These are phyloP conservation scores for Gasterosteus nipponicus DNA, from an alignment of 2,113 vertebrate species.

Conservation along the genomic window DNA sequence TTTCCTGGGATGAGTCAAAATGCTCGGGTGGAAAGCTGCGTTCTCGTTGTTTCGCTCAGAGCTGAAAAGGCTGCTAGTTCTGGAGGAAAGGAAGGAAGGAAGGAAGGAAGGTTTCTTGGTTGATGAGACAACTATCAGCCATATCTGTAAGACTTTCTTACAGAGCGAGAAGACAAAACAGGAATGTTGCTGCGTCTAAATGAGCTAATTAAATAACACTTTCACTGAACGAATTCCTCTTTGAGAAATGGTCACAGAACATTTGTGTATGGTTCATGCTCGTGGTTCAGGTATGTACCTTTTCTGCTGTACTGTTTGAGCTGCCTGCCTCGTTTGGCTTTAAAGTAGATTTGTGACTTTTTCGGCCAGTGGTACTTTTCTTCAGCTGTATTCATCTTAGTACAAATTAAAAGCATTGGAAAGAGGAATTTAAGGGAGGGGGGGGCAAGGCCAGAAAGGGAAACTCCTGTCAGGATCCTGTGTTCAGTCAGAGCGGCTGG, in stretches of 20 bases:
- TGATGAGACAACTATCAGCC: conserved; percentile 50
- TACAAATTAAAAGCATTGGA: background rate
- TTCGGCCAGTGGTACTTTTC: background rate
- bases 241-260: background rate
- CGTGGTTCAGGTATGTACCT: conserved; percentile 16
- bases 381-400: background rate
- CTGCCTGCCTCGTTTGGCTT: background rate
- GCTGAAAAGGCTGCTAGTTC: conserved; percentile 7
- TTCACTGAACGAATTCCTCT: background rate
- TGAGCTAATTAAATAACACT: background rate
- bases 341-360: background rate
- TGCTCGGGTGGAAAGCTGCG: background rate
- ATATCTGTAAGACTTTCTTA: background rate
- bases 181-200: conserved; percentile 4
- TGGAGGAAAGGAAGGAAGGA: conserved; percentile 64
- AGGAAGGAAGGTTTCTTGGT: conserved; percentile 29
- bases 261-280: background rate
- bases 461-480: conserved; percentile 48
- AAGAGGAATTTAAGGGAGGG: background rate
- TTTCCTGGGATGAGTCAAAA: background rate
- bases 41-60: background rate
- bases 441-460: conserved; percentile 24
- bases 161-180: conserved; percentile 1
- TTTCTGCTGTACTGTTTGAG: background rate
- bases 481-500: conserved; percentile 39